phyloP scores from a whole-genome alignment of 2,888 invertebrate species.

The Tiliacea aurago region DNA sequence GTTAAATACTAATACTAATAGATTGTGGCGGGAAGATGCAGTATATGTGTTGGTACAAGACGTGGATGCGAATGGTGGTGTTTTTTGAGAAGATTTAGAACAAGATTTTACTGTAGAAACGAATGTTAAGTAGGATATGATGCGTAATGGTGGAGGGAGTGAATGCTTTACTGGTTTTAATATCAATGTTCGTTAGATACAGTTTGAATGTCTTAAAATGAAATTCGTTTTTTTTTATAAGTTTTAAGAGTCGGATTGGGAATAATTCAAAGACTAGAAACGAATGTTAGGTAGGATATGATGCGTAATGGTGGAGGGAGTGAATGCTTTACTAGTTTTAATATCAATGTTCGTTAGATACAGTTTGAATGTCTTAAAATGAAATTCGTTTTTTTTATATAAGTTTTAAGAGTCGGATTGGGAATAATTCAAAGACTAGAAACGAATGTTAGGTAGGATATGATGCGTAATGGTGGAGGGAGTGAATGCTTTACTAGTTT shows the following conservation, averaged over 20 bases:
- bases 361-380: background rate
- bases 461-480: background rate
- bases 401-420: background rate
- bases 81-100: background rate
- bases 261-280: background rate
- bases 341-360: background rate
- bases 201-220: background rate
- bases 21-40: slow-evolving; percentile 20
- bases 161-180: background rate
- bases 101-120: background rate
- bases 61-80: background rate
- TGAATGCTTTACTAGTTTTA: background rate
- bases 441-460: background rate
- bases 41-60: background rate
- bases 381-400: no score
- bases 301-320: background rate
- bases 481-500: background rate
- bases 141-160: background rate
- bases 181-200: background rate
- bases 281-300: background rate
- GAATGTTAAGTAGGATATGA: background rate
- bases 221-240: background rate
- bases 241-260: background rate
- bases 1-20: slow-evolving; percentile 46
- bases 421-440: background rate